Evolutionary conservation across 1,140 invertebrate species (phyloP).

Genomic region (Pararge aegeria): DNA sequence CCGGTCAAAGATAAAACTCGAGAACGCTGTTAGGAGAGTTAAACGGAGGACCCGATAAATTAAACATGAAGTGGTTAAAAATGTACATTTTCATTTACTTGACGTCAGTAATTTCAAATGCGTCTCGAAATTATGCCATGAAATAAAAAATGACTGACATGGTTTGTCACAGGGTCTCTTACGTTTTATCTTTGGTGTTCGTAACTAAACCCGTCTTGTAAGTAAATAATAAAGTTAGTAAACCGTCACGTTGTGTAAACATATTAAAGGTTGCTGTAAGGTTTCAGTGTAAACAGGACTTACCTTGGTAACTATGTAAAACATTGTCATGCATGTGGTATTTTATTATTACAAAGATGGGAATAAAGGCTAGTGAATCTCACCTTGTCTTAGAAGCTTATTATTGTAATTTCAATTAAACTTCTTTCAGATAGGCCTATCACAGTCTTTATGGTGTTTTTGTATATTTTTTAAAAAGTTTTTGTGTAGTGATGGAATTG

Average conservation of each 20-base stretch:
- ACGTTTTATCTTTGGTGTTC: conserved; percentile 7
- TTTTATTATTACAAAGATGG: neutral
- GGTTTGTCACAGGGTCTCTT: conserved; percentile 13
- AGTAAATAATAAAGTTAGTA: conserved; percentile 26
- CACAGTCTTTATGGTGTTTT: too few species aligned
- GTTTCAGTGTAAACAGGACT: neutral
- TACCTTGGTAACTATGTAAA: neutral
- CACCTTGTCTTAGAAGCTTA: too few species aligned
- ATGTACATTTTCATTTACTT: conserved; percentile 28
- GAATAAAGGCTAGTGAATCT: too few species aligned
- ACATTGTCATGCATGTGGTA: neutral
- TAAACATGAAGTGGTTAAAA: conserved; percentile 35
- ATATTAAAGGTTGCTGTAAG: conserved; percentile 10
- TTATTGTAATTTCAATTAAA: too few species aligned
- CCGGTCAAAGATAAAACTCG: conserved; percentile 35
- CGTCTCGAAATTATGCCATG: conserved; percentile 15
- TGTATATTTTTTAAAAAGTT: too few species aligned
- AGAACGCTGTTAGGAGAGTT: too few species aligned
- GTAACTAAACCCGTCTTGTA: conserved; percentile 11
- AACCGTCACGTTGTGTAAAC: conserved; percentile 20
- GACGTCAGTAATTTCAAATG: conserved; percentile 23
- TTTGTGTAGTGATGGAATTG: too few species aligned
- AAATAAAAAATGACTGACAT: conserved; percentile 23
- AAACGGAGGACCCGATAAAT: too few species aligned
- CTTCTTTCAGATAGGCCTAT: too few species aligned